Base-by-base conservation (phyloP, 2,797 vertebrate species). In the Numenius phaeopus region DNA sequence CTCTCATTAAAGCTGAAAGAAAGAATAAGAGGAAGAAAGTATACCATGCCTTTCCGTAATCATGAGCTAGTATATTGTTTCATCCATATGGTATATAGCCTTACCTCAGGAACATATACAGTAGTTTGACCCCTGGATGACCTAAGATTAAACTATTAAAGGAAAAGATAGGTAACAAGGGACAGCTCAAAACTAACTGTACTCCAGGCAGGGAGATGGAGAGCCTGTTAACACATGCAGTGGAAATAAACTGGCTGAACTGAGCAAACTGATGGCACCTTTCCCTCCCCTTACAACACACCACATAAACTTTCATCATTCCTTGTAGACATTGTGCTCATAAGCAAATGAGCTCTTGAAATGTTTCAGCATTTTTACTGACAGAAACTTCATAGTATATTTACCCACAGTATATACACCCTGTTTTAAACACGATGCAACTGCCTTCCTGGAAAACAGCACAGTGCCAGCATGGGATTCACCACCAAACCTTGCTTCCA, bases 321-420 rank as follows among this genome's bases (percentile, higher is more conserved):
- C 61, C 62, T 67, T 65, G 54, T 0, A 4, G 50, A 27, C 0
- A 0, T 10, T 32, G 20, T 26, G 23, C 44, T 85, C 0, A 0
- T 44, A 85, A 90, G 64, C 26, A 83, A 78, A 86, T 21, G 37
- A 83, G 26, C 5, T 72, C 50, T 52, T 62, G 50, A 84, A 90
- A 83, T 7, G 21, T 86, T 92, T 89, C 27, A 42, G 77, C 12
- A 5, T 24, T 90, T 87, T 86, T 46, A 54, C 21, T 22, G 5
- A 27, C 4, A 66, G 62, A 65, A 93, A 47, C 13, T 42, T 50
- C 23, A 24, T 26, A 61, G 22, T 39, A 37, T 93, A 90, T 94
- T 90, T 94, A 82, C 27, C 15, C 32, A 50, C 40, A 46, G 29
- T 27, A 55, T 39, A 73, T 20, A 54, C 21, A 44, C 11, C 37